Conservation (phyloP, 1,140 invertebrate genomes). For the Macrocentrus cingulum region DNA sequence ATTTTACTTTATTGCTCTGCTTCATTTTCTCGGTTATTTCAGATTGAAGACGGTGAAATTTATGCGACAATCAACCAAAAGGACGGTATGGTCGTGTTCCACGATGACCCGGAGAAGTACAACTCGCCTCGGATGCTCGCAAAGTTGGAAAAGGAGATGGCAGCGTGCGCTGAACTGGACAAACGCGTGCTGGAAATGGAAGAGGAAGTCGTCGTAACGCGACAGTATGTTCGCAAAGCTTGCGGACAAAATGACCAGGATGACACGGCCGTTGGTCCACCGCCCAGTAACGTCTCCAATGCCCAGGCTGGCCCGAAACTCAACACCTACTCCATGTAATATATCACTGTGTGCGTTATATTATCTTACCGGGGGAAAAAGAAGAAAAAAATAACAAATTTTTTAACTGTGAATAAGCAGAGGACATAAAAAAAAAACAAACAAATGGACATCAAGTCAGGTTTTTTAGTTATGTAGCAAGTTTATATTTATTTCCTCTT, state of each 20-base stretch:
- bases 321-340: conserved; percentile 57
- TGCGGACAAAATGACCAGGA: conserved; percentile 66
- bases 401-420: no score
- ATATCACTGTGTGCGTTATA: conserved; percentile 41
- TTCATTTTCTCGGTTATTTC: conserved; percentile 25
- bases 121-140: conserved; percentile 85
- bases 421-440: no score
- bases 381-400: background rate
- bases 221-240: conserved; percentile 79
- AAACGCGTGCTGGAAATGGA: conserved; percentile 89
- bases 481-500: no score
- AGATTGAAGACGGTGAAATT: conserved; percentile 97
- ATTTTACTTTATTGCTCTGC: background rate
- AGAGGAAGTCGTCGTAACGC: conserved; percentile 89
- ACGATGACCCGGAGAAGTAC: conserved; percentile 94
- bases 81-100: conserved; percentile 96
- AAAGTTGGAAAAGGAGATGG: conserved; percentile 85
- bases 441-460: no score
- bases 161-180: conserved; percentile 82
- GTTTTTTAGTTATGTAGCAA: no score
- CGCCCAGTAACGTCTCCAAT: conserved; percentile 59
- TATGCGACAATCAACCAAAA: conserved; percentile 97
- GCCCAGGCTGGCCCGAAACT: conserved; percentile 52
- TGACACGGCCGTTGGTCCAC: conserved; percentile 60
- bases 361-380: conserved; percentile 32